These are phyloP conservation scores for Thalpophila matura DNA, from an alignment of 2,888 invertebrate species.

Conservation along the genomic window DNA sequence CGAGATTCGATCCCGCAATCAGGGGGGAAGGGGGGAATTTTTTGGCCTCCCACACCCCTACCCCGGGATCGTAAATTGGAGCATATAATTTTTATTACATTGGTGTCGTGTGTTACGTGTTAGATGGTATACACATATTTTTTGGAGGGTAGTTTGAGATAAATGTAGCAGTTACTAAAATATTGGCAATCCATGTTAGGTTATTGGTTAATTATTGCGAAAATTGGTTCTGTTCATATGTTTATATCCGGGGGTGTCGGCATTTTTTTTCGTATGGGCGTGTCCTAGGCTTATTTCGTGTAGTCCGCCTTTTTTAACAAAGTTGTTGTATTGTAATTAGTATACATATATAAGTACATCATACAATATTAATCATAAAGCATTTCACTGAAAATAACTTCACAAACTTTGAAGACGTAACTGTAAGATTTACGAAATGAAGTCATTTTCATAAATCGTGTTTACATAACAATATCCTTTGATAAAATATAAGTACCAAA, in stretches of 20 bases:
- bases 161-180: constrained; percentile 30
- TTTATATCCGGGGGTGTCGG: constrained; percentile 51
- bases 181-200: constrained; percentile 16
- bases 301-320: constrained; percentile 39
- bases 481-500: too few relatives aligned
- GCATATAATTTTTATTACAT: constrained; percentile 91
- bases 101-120: constrained; percentile 83
- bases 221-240: constrained; percentile 42
- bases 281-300: constrained; percentile 47
- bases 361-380: too few relatives aligned
- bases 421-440: too few relatives aligned
- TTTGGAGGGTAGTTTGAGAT: constrained; percentile 48
- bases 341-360: constrained; percentile 16
- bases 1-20: constrained; percentile 90
- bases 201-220: constrained; percentile 44
- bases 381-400: too few relatives aligned
- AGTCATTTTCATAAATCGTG: too few relatives aligned
- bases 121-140: constrained; percentile 66
- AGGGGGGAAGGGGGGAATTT: constrained; percentile 83
- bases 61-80: constrained; percentile 88
- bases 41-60: constrained; percentile 76
- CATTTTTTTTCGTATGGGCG: constrained; percentile 54
- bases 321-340: constrained; percentile 43
- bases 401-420: too few relatives aligned
- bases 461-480: too few relatives aligned